phyloP scores from a whole-genome alignment of 2,113 vertebrate species.

The Cephalopholis sonnerati region DNA sequence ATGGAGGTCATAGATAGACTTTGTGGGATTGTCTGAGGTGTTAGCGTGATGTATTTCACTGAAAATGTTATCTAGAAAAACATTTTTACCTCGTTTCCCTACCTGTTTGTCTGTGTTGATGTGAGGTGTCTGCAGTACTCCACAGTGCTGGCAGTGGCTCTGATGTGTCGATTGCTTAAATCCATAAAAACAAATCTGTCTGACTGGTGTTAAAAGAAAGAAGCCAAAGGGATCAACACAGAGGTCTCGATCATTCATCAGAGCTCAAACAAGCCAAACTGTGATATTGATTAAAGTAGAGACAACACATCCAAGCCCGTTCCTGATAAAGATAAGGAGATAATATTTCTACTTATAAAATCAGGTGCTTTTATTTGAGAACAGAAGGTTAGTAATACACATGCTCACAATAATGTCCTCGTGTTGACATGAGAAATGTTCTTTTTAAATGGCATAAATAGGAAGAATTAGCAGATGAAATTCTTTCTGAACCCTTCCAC shows the following conservation, averaged over 20 bases:
- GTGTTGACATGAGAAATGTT: neutral
- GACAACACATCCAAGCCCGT: neutral
- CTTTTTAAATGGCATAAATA: neutral
- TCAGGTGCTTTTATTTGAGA: neutral
- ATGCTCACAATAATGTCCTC: neutral
- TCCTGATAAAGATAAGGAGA: neutral
- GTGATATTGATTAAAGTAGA: neutral
- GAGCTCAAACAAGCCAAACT: neutral
- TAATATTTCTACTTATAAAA: neutral
- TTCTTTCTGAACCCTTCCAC: neutral
- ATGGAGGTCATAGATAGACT: neutral
- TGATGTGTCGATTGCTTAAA: slow-evolving; percentile 2
- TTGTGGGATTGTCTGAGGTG: no score
- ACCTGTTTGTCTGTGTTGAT: no score
- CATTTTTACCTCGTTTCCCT: no score
- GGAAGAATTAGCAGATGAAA: slow-evolving; percentile 1
- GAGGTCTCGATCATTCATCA: neutral
- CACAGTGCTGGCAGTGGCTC: neutral
- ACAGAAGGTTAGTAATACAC: neutral
- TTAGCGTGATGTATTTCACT: no score
- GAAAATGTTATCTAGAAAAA: no score
- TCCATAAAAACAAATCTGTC: neutral
- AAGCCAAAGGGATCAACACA: neutral
- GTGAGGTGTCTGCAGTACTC: no score
- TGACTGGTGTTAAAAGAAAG: neutral